Evolutionary conservation across 2,797 vertebrate genomes (phyloP).

Genomic region (Clamator glandarius): DNA sequence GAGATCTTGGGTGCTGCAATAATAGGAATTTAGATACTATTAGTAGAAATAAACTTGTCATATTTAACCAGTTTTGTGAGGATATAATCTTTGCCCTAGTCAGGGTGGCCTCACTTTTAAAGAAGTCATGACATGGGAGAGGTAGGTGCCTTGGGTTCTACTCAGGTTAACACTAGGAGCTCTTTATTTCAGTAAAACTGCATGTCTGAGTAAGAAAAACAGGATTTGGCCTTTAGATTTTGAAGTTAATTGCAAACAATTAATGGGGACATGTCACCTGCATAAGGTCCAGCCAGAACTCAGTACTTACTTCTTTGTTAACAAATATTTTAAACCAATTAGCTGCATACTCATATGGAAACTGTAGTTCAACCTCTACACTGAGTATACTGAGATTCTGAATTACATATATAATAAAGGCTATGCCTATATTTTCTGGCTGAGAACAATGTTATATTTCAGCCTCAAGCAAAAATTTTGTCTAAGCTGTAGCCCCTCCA

Average conservation of each 20-base stretch:
- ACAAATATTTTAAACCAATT: background rate
- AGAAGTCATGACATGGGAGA: background rate
- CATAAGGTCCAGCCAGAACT: background rate
- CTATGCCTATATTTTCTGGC: constrained; percentile 17
- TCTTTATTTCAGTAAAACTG: background rate
- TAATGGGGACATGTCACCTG: background rate
- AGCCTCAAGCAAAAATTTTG: constrained; percentile 49
- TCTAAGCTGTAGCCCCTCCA: background rate
- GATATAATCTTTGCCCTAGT: background rate
- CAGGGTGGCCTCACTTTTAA: background rate
- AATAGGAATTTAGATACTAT: background rate
- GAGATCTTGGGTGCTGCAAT: background rate
- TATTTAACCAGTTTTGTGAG: background rate
- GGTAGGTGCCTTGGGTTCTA: background rate
- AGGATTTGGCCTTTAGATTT: background rate
- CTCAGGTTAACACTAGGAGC: background rate
- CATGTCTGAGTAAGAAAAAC: background rate
- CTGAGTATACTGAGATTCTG: background rate
- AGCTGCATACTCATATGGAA: background rate
- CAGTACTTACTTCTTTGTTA: background rate
- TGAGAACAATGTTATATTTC: constrained; percentile 32
- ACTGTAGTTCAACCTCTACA: background rate
- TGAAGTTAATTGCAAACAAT: background rate
- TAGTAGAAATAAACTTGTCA: background rate
- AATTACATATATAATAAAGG: constrained; percentile 22